phyloP scores from a whole-genome alignment of 2,888 invertebrate genomes.

The Rhagium mordax region DNA sequence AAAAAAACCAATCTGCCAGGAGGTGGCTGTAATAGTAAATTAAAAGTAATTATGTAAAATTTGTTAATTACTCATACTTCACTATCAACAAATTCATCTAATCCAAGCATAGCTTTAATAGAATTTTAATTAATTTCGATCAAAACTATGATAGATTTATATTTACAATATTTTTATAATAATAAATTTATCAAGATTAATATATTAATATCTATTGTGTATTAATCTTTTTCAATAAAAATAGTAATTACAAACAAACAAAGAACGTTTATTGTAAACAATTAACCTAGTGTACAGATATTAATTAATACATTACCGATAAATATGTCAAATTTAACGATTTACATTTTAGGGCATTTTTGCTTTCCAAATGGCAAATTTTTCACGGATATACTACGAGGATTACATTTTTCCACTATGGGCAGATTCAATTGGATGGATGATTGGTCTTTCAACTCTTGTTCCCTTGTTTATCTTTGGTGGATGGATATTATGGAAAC shows the following conservation, averaged over 20 bases:
- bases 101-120: not conserved
- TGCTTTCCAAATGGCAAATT: constrained; percentile 80
- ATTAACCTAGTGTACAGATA: too few relatives aligned
- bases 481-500: constrained; percentile 68
- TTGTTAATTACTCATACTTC: too few relatives aligned
- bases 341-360: constrained; percentile 77
- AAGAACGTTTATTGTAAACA: too few relatives aligned
- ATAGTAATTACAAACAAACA: too few relatives aligned
- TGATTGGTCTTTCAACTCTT: constrained; percentile 80
- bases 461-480: constrained; percentile 79
- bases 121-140: not conserved
- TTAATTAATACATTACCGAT: too few relatives aligned
- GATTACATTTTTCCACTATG: constrained; percentile 79
- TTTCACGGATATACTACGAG: constrained; percentile 77
- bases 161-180: not conserved
- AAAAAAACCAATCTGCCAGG: too few relatives aligned
- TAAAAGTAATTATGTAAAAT: too few relatives aligned
- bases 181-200: not conserved
- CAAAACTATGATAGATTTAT: not conserved
- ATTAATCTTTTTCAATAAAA: not conserved
- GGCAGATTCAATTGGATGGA: constrained; percentile 81
- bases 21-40: too few relatives aligned
- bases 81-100: too few relatives aligned
- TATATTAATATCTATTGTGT: not conserved
- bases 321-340: too few relatives aligned